Evolutionary conservation across 2,113 vertebrate genomes (phyloP), one percentile per base, ranked within the genome.

Genomic region (Tragelaphus buxtoni): DNA sequence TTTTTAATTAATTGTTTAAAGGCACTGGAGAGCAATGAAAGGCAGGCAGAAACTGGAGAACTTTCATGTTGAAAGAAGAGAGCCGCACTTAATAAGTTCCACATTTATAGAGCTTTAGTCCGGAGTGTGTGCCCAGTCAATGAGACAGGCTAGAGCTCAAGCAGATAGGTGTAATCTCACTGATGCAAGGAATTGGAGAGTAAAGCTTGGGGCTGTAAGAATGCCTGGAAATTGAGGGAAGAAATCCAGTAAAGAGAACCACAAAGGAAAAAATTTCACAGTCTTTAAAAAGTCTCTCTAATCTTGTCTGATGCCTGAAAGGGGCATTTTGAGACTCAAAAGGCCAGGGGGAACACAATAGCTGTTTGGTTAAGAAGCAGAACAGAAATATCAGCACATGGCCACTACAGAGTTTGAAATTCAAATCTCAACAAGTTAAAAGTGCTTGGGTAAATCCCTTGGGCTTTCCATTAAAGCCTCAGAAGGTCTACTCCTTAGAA

Each of bases 51-150:
- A 76, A n/a, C 30, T 8, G 11, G 74, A 32, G n/a, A 42, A 30
- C 35, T 80, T 61, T 42, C 20, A 16, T 35, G n/a, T 8, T 49
- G 49, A 58, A 56, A 12, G 35, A 39, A 35, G 32, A 45, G 51
- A 91, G 4, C 35, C 2, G 4, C 30, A 4, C 22, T 61, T 47
- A 2, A 1, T 69, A 18, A 45, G 11, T 45, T 28, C 63, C n/a
- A 20, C 5, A 1, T 9, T 30, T 39, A 6, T 51, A 39, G n/a
- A 77, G 63, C 32, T 39, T 32, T 12, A 49, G 7, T 28, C 72
- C 14, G 47, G 30, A 83, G 30, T 65, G 9, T 13, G 0, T 17
- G 7, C 14, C 39, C 22, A 9, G 42, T 35, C 8, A 3, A 0
- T 35, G 76, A 55, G 28, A 39, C 5, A 8, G 55, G 5, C 53